Conservation (phyloP, 2,888 invertebrate species). For the Acanthosepion pharaonis region DNA sequence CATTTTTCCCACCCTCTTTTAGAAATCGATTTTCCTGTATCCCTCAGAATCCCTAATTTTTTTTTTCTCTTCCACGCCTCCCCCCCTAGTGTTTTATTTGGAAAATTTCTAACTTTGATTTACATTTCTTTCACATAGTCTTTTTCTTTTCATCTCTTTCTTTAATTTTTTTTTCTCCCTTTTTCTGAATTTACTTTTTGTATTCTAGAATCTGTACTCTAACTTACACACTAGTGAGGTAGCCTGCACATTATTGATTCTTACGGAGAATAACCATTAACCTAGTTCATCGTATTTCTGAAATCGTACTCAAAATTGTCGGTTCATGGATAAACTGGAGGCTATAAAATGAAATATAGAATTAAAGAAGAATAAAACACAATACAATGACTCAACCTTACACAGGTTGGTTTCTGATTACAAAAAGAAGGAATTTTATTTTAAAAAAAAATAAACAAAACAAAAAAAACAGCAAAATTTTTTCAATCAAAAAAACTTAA, state of each 20-base stretch:
- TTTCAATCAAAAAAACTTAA: background rate
- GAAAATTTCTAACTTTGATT: background rate
- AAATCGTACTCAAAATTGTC: slow-evolving; percentile 20
- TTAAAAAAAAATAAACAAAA: background rate
- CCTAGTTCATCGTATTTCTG: background rate
- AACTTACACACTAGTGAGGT: background rate
- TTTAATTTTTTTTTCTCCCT: too few relatives aligned
- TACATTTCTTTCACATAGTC: background rate
- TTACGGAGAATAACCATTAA: background rate
- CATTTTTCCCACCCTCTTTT: background rate
- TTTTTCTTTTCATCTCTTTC: background rate
- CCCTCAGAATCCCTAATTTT: background rate
- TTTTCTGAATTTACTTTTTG: too few relatives aligned
- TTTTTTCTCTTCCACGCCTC: background rate
- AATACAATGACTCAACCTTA: background rate
- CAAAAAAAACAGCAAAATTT: background rate
- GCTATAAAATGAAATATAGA: background rate
- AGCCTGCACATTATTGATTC: background rate
- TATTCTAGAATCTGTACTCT: background rate
- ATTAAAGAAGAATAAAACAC: background rate
- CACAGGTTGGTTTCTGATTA: background rate
- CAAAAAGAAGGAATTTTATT: background rate
- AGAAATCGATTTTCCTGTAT: background rate
- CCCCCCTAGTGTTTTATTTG: background rate
- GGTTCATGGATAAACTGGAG: background rate